Evolutionary conservation across 2,113 vertebrate genomes (phyloP).

Genomic region (Saguinus midas): DNA sequence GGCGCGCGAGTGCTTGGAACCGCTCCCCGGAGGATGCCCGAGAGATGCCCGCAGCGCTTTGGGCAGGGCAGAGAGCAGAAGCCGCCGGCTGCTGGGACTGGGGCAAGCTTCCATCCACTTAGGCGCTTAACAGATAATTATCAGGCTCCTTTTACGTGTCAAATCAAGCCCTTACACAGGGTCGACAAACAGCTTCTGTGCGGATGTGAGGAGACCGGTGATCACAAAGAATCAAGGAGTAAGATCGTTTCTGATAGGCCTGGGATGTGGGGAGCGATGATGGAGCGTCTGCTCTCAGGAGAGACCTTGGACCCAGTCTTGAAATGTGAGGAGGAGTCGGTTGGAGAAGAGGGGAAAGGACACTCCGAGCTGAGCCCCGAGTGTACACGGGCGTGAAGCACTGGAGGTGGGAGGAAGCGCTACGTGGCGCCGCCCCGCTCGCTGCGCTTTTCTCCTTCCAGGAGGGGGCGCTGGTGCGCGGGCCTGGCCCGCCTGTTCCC

Average conservation of each 20-base stretch:
- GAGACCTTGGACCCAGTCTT: fast-evolving
- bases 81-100: not conserved
- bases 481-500: fast-evolving
- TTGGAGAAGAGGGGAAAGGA: not conserved
- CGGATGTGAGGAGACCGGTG: not conserved
- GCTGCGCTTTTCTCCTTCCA: not conserved
- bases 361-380: fast-evolving
- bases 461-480: not conserved
- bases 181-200: fast-evolving
- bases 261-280: not conserved
- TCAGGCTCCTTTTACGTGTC: too few species aligned
- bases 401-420: not conserved
- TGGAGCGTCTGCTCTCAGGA: not conserved
- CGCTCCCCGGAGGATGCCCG: not conserved
- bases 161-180: not conserved
- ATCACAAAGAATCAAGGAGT: not conserved
- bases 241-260: not conserved
- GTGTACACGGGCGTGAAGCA: not conserved
- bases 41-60: too few species aligned
- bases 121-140: fast-evolving
- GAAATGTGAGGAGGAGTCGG: not conserved
- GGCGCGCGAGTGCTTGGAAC: not conserved
- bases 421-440: not conserved
- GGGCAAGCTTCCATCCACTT: fast-evolving
- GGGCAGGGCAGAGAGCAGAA: not conserved